Base-by-base conservation (phyloP, 2,113 vertebrate species). In the Lepidothrix coronata region DNA sequence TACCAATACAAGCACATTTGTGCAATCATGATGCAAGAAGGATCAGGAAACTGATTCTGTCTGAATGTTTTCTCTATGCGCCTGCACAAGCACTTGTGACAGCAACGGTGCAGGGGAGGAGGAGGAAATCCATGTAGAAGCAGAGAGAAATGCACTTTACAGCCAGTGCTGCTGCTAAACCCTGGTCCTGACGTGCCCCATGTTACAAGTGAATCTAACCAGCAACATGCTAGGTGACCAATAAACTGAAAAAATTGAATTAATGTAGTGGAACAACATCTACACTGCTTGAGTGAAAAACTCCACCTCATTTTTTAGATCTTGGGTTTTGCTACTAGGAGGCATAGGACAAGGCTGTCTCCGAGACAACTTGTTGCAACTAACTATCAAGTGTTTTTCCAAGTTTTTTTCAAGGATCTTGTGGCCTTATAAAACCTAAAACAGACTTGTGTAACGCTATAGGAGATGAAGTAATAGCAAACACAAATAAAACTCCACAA, bases 161-260 rank as follows among this genome's bases (percentile, higher is more conserved):
- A 48, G 49, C 8, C 57, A 31, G 39, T 1, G 8, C 52, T 61
- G 54, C 63, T 61, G 81, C 49, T 75, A 48, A 86, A 18, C 49
- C 23, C 63, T 3, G 70, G 35, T 23, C 31, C 73, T 44, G 70
- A 7, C 0, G 0, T 3, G 1, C 11, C n/a, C 41, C n/a, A 2
- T 0, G 6, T 11, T 21, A 52, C 33, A 54, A 1, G 2, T 22
- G 28, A 49, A 31, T 1, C 2, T 2, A 37, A n/a, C 35, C 63
- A 62, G 49, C 31, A 74, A 27, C 66, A 33, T 8, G 2, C 17
- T 9, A 55, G 18, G 31, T 17, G 5, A 77, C 9, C 58, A 27
- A 28, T 1, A 37, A 58, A 15, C 30, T 24, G 37, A 9, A 62
- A 84, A 89, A 48, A 51, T 3, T 2, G 23, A 68, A 46, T 55